Evolutionary conservation across 2,113 vertebrate genomes (phyloP).

Genomic region (Podarcis muralis): DNA sequence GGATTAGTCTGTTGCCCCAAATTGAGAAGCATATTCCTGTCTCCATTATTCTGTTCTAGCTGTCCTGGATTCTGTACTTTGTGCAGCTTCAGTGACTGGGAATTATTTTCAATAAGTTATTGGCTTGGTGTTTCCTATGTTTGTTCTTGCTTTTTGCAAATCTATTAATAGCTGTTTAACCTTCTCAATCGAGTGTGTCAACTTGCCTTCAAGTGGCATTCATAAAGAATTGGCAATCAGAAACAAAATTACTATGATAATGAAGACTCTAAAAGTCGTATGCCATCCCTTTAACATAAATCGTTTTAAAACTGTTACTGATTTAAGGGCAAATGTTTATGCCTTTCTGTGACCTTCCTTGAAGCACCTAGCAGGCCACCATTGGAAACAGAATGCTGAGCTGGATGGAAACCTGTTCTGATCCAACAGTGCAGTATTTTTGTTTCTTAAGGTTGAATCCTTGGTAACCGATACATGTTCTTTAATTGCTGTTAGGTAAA

Average conservation of each 20-base stretch:
- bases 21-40: background rate
- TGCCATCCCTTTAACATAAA: background rate
- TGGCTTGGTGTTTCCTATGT: background rate
- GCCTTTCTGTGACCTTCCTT: background rate
- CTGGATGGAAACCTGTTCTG: background rate
- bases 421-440: background rate
- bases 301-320: background rate
- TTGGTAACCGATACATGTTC: conserved; percentile 5
- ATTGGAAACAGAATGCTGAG: background rate
- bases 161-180: background rate
- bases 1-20: background rate
- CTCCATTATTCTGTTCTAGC: background rate
- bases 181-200: no score
- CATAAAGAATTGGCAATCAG: no score
- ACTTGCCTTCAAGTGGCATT: background rate
- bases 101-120: background rate
- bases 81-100: background rate
- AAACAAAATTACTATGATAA: background rate
- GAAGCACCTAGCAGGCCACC: background rate
- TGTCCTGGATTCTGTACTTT: background rate
- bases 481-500: conserved; percentile 85
- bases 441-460: background rate
- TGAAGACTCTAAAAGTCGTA: background rate
- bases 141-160: background rate
- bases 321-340: background rate